Evolutionary conservation across 2,888 invertebrate species (phyloP).

Genomic region (Eretmocerus hayati): DNA sequence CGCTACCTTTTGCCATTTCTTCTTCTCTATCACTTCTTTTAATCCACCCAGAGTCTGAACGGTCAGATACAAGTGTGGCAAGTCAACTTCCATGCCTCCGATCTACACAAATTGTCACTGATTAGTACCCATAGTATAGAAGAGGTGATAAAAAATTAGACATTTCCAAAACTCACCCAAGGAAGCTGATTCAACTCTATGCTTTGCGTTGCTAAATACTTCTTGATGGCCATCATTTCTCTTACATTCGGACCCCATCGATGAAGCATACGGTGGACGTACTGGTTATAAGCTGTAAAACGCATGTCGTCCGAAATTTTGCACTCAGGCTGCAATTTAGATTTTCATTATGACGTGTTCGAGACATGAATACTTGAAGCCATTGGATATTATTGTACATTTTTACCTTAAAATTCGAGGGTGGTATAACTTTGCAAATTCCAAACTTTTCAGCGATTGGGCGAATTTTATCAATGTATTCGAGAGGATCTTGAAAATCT

Average conservation of each 20-base stretch:
- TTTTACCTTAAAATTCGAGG: slow-evolving; percentile 60
- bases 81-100: slow-evolving; percentile 85
- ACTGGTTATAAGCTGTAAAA: slow-evolving; percentile 84
- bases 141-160: too few relatives aligned
- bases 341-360: too few relatives aligned
- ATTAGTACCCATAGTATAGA: background rate
- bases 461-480: slow-evolving; percentile 74
- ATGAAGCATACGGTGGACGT: slow-evolving; percentile 77
- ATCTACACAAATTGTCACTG: too few relatives aligned
- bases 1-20: slow-evolving; percentile 81
- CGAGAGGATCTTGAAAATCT: slow-evolving; percentile 78
- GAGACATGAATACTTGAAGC: background rate
- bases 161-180: slow-evolving; percentile 53
- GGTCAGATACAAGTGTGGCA: slow-evolving; percentile 76
- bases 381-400: background rate
- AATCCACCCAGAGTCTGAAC: slow-evolving; percentile 82
- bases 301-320: slow-evolving; percentile 76
- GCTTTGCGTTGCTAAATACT: slow-evolving; percentile 70
- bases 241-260: slow-evolving; percentile 86
- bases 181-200: slow-evolving; percentile 70
- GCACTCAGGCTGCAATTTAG: slow-evolving; percentile 59
- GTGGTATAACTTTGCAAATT: slow-evolving; percentile 82
- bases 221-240: slow-evolving; percentile 77
- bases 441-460: slow-evolving; percentile 73
- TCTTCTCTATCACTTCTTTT: slow-evolving; percentile 78